A percentile compares a stretch with the other conserved stretches of the same genome.
Evolutionary conservation across 2,113 vertebrate genomes (phyloP).

Genomic region (Gorsachius goisagi): DNA sequence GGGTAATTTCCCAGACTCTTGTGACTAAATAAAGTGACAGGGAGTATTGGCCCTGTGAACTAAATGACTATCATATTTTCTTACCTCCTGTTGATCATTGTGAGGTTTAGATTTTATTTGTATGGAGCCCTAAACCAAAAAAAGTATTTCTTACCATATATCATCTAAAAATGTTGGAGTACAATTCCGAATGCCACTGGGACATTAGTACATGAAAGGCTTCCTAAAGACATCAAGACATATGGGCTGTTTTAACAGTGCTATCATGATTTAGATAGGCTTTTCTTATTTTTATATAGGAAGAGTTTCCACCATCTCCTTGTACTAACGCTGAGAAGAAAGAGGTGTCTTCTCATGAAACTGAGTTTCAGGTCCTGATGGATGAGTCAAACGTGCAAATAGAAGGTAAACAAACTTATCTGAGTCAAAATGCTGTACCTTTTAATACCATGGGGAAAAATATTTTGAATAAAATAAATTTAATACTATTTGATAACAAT

Average conservation of each 20-base stretch:
- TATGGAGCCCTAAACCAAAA: background rate
- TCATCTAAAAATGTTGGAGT: background rate
- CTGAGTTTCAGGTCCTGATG: background rate
- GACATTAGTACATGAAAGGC: background rate
- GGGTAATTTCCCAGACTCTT: background rate
- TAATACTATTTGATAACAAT: background rate
- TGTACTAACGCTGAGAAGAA: background rate
- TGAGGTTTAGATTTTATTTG: background rate
- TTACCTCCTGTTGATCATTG: background rate
- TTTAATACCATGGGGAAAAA: background rate
- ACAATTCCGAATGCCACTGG: background rate
- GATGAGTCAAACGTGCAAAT: background rate
- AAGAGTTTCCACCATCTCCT: background rate
- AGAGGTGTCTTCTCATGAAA: background rate
- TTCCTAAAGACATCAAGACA: background rate
- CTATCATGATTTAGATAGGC: background rate
- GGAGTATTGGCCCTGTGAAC: background rate
- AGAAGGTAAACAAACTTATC: constrained; percentile 55
- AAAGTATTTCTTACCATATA: background rate
- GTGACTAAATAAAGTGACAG: background rate
- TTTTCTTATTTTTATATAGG: constrained; percentile 18
- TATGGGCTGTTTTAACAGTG: background rate
- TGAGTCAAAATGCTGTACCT: background rate
- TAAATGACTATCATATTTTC: background rate
- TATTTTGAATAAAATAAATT: background rate